A percentile compares a stretch with the other conserved stretches of the same genome.
phyloP scores from a whole-genome alignment of 1,140 invertebrate species.

The Drosophila elegans region DNA sequence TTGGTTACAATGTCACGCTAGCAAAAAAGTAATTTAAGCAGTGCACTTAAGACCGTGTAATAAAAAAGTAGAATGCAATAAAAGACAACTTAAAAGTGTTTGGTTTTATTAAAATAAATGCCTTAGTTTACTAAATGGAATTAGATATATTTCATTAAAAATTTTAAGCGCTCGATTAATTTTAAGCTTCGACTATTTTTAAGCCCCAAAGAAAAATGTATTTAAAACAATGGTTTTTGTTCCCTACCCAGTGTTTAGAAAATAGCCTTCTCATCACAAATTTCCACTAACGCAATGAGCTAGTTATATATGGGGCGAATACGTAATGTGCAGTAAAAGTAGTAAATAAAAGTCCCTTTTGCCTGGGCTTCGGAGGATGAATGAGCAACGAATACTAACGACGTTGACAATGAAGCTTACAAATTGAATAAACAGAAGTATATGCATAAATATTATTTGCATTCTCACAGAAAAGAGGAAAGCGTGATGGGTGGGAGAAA shows the following conservation, averaged over 20 bases:
- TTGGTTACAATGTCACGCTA: neutral
- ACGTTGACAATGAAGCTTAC: constrained; percentile 56
- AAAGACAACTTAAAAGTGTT: too few species aligned
- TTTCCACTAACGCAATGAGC: constrained; percentile 11
- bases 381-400: constrained; percentile 29
- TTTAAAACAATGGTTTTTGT: neutral
- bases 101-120: too few species aligned
- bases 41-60: neutral
- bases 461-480: constrained; percentile 12
- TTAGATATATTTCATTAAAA: too few species aligned
- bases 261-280: neutral
- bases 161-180: too few species aligned
- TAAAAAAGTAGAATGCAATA: neutral
- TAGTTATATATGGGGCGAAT: constrained; percentile 16
- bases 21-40: neutral
- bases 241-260: neutral
- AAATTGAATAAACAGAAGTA: constrained; percentile 57
- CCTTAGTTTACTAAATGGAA: too few species aligned
- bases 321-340: constrained; percentile 21
- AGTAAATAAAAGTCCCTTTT: constrained; percentile 14
- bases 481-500: neutral
- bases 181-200: too few species aligned
- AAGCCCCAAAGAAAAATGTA: neutral
- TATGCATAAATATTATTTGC: constrained; percentile 23
- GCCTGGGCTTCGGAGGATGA: constrained; percentile 1